These are phyloP conservation scores for Vesta saturnalis DNA, from an alignment of 2,888 invertebrate genomes.

Conservation along the genomic window DNA sequence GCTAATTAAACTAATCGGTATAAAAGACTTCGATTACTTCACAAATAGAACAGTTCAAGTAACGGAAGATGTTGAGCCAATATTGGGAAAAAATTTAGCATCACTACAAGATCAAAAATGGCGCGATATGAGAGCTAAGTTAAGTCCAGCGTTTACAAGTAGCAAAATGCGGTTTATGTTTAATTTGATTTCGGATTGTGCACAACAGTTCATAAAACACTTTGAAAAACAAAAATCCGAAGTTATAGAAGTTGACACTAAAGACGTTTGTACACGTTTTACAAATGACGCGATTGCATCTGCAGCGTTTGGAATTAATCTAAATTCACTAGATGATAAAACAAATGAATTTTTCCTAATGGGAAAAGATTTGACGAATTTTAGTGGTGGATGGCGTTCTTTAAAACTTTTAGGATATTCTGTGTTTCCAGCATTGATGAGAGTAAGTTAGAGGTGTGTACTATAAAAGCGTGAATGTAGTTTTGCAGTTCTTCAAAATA, in stretches of 20 bases:
- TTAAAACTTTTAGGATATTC: neutral
- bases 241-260: slow-evolving; percentile 18
- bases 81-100: neutral
- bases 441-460: neutral
- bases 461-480: neutral
- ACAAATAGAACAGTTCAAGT: slow-evolving; percentile 3
- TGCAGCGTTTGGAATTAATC: slow-evolving; percentile 1
- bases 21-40: slow-evolving; percentile 18
- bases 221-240: slow-evolving; percentile 34
- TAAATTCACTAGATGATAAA: neutral
- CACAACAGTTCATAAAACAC: slow-evolving; percentile 49
- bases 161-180: slow-evolving; percentile 68
- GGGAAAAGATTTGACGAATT: neutral
- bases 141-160: slow-evolving; percentile 68
- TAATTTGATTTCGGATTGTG: slow-evolving; percentile 60
- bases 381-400: neutral
- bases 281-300: slow-evolving; percentile 11
- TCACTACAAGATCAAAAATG: slow-evolving; percentile 24
- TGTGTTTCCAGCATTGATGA: neutral
- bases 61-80: neutral
- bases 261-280: neutral
- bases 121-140: slow-evolving; percentile 62
- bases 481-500: neutral
- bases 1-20: slow-evolving; percentile 51
- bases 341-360: slow-evolving; percentile 11